Evolutionary conservation across 2,113 vertebrate genomes (phyloP).

Genomic region (Stegostoma tigrinum): DNA sequence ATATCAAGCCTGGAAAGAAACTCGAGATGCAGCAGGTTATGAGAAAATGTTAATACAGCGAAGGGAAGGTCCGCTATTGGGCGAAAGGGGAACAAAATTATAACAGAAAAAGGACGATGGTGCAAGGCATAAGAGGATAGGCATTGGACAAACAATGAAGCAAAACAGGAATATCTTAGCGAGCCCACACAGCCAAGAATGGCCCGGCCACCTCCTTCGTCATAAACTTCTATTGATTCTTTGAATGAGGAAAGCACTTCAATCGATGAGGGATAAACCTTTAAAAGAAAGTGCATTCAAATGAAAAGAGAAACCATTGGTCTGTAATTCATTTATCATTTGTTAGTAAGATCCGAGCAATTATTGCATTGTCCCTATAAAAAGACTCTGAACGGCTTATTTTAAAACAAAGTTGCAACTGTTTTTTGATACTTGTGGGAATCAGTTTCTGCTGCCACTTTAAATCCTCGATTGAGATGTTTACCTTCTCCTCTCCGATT

Average conservation of each 20-base stretch:
- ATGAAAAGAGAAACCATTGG: background rate
- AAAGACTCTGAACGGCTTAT: background rate
- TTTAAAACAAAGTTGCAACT: background rate
- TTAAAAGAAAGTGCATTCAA: background rate
- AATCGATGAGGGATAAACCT: background rate
- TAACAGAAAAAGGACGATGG: background rate
- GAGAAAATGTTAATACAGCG: background rate
- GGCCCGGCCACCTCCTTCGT: background rate
- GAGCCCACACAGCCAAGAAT: background rate
- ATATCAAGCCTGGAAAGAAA: background rate
- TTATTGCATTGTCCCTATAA: background rate
- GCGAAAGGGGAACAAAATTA: background rate
- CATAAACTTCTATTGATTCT: background rate
- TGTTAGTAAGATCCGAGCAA: background rate
- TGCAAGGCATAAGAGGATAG: background rate
- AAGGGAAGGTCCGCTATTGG: background rate
- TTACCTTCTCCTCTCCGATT: background rate
- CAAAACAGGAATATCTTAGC: background rate
- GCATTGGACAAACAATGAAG: background rate
- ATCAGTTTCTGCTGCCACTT: background rate
- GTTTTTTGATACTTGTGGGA: constrained; percentile 36
- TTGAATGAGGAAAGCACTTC: background rate
- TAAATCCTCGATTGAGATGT: constrained; percentile 34
- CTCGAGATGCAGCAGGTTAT: background rate
- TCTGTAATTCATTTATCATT: background rate